Base-by-base conservation (phyloP, 2,797 vertebrate species). In the Bufotes viridis region DNA sequence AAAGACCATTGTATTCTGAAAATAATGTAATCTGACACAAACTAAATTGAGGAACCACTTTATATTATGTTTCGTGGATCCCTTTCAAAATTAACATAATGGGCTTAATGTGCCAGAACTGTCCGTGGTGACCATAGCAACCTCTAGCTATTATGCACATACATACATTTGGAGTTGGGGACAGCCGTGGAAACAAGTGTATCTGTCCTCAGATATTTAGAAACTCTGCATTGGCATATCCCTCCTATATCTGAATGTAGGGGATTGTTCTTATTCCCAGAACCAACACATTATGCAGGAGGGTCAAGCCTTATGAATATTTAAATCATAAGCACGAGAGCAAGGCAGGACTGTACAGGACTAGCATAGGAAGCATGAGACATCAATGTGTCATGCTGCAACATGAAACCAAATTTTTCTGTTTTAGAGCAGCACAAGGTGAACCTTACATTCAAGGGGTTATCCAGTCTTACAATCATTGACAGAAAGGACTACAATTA, bases 291-390 rank as follows among this genome's bases (percentile, higher is more conserved):
- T 34, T 49, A 72, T 72, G 70, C 29, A 42, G 6, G 29, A 7
- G 70, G 29, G 70, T 72, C 70, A 72, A 9, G 70, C 11, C 70
- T 42, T 72, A 72, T 72, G 70, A 49, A 72, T 49, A 72, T 18
- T 42, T 34, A 49, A 72, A 42, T 42, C 15, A 49, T 72, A 42
- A 20, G 42, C 34, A 42, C 18, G 29, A 22, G 70, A 42, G 34
- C 17, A 72, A 72, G 24, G 34, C 70, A 49, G 34, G 34, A 42
- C 29, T 72, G 34, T 72, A 72, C 70, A 42, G 70, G 70, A 72
- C 42, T 7, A 20, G 34, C 17, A 42, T 72, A 72, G 14, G 14
- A 70, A 70, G 67, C 67, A 34, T 70, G 26, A 70, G 14, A 34
- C 14, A 70, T 70, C 14, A 34, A 15, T 70, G 26, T 70, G 12